These are phyloP conservation scores for Microchirus variegatus DNA, from an alignment of 2,797 vertebrate genomes.

Conservation along the genomic window DNA sequence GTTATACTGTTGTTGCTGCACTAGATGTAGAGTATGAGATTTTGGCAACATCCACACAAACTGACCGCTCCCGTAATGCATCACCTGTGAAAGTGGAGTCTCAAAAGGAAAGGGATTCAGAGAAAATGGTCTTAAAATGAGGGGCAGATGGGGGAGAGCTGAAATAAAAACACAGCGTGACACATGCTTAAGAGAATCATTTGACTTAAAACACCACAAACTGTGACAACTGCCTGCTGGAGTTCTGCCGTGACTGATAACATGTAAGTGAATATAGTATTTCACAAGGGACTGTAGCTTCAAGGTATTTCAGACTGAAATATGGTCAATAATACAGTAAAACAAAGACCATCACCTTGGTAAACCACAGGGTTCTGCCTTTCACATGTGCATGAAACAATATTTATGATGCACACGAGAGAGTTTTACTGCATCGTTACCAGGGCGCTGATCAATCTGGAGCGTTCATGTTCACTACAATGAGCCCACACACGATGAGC, in stretches of 20 bases:
- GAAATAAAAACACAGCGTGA: conserved; percentile 38
- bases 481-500: conserved; percentile 13
- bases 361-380: conserved; percentile 21
- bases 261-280: conserved; percentile 18
- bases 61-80: background rate
- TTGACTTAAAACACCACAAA: conserved; percentile 23
- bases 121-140: conserved; percentile 8
- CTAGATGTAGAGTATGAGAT: background rate
- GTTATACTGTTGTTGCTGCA: background rate
- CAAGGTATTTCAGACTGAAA: conserved; percentile 32
- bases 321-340: conserved; percentile 22
- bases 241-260: conserved; percentile 25
- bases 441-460: conserved; percentile 16
- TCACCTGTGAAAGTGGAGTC: conserved; percentile 13
- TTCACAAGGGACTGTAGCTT: conserved; percentile 2
- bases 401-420: conserved; percentile 15
- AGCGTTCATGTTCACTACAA: conserved; percentile 1
- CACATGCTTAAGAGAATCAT: conserved; percentile 31
- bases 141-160: background rate
- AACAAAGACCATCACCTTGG: background rate
- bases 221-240: conserved; percentile 26
- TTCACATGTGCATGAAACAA: conserved; percentile 9
- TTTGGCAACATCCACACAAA: conserved; percentile 6
- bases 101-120: background rate
- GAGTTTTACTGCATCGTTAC: conserved; percentile 19